Evolutionary conservation across 2,888 invertebrate species (phyloP), one percentile per base, ranked within the genome.

Genomic region (Neoscelio sp.): DNA sequence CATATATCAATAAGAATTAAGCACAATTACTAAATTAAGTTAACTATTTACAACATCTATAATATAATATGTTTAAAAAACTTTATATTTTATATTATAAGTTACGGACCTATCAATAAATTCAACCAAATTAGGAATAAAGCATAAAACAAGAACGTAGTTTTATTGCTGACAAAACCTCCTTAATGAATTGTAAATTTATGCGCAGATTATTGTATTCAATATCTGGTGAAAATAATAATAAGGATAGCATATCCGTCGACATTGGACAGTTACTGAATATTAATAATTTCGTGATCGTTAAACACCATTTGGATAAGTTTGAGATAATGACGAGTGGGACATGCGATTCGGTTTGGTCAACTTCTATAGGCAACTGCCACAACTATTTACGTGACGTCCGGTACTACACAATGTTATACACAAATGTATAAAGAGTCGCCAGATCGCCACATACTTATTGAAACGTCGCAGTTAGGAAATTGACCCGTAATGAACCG

Each of bases 341-440:
- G 35, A 67, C 68, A 68, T 48, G 62, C 73, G 62, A 73, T 33
- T 64, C 62, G 71, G 73, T 62, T 73, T 74, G 73, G 68, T 50
- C 52, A 58, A 44, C 50, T 78, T 58, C 46, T 26, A 62, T 52
- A 64, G 35, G 30, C 48, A 67, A 18, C 38, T 46, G 42, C 50
- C 54, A 62, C 58, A 67, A 78, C 77, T 76, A 56, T 62, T 54
- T 74, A 80, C 82, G 81, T 82, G 81, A 81, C 81, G 54, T 82
- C 82, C 81, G 81, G 81, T 52, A 44, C 7, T 33, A 8, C 18
- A 42, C 46, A 75, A 56, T 46, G 40, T 10, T 8, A 7, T 2
- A 40, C 48, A 26, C 64, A 35, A 52, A 42, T 15, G 10, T 40
- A 13, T 26, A 38, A 58, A 33, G 23, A 38, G 40, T 35, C 15